Base-by-base conservation (phyloP, 1,140 invertebrate genomes). In the Acyrthosiphon pisum region DNA sequence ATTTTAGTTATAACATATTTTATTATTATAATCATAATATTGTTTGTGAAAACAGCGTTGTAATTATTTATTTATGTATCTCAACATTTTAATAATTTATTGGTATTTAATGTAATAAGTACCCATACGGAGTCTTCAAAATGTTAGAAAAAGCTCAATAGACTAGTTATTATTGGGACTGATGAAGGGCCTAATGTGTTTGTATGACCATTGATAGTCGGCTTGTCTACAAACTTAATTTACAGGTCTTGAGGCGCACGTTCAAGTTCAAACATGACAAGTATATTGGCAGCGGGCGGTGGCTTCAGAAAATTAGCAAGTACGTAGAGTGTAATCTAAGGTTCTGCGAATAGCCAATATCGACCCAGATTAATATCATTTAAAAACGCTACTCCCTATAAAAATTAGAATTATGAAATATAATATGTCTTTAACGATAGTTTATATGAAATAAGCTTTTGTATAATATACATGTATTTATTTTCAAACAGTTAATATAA, bases 291-390 rank as follows among this genome's bases (percentile, higher is more conserved):
- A n/a, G 30, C 44, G 1, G 92, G 94, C 2, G 60, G 76, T 30
- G 89, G 68, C 68, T 76, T 76, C 11, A 94, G 48, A 53, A 91
- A 94, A 83, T 30, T 6, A 2, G n/a, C 95, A 9, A 97, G 97
- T 23, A 97, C 95, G 94, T 97, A 98, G 2, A 98, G 94, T 0
- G 97, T 98, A 3, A 97, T 95, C 95, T 98, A 97, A 7, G 97
- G 97, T 18, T 97, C 97, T 22, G 96, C 96, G 7, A 95, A 94
- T 0, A 97, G 97, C 97, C 97, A 98, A 95, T 98, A 98, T 81
- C 97, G 95, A 6, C 97, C 97, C 60, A 98, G 95, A 95, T 97
- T 97, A 94, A 96, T 95, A 3, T 96, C 96, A 94, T 98, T 98
- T 2, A 98, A 95, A 95, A 96, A 97, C 41, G 96, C 96, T n/a